Percentiles rank a stretch among this genome's conserved stretches.
Evolutionary conservation across 2,888 invertebrate genomes (phyloP).

Genomic region (Dynastes grantii): DNA sequence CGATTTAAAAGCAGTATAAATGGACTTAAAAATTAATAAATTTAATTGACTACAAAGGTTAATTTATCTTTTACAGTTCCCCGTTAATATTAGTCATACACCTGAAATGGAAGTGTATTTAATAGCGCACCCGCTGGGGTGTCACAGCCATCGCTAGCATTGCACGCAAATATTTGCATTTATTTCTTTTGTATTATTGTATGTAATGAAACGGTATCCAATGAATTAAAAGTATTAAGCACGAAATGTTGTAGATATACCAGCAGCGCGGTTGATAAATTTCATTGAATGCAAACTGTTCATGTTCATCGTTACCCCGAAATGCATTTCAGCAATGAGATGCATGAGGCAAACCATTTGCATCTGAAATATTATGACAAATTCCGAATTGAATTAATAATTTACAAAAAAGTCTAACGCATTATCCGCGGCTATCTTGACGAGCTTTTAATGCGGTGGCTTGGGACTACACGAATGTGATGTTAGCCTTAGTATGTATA

Average conservation of each 20-base stretch:
- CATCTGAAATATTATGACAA: constrained; percentile 37
- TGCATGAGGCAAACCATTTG: constrained; percentile 32
- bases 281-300: background rate
- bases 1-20: no score
- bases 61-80: background rate
- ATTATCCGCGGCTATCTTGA: constrained; percentile 46
- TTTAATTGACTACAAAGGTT: background rate
- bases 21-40: background rate
- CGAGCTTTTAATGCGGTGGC: constrained; percentile 46
- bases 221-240: background rate
- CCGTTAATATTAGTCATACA: background rate
- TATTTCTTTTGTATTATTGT: background rate
- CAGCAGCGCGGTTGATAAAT: background rate
- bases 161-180: background rate
- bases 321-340: constrained; percentile 37
- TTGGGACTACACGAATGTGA: constrained; percentile 46
- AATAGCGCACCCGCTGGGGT: background rate
- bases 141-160: background rate
- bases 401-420: constrained; percentile 42
- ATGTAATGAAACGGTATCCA: background rate
- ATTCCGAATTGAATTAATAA: constrained; percentile 38
- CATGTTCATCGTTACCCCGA: background rate
- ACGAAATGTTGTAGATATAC: background rate
- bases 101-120: background rate
- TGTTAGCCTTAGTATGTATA: constrained; percentile 45